These are phyloP conservation scores for Silurus lanzhouensis DNA, from an alignment of 2,797 vertebrate genomes.

Conservation along the genomic window DNA sequence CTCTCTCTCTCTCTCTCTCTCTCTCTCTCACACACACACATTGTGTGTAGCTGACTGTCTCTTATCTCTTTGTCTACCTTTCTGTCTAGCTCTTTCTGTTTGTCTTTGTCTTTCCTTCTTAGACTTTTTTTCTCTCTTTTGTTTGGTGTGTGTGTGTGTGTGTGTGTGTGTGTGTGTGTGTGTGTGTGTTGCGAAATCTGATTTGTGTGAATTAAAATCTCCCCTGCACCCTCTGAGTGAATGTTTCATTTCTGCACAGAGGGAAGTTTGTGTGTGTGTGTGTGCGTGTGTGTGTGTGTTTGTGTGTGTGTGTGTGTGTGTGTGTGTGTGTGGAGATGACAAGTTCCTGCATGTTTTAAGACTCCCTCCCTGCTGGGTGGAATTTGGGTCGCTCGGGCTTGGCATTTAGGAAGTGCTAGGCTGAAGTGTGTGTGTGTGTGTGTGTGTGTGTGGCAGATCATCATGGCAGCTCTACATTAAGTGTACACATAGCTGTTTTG, in stretches of 20 bases:
- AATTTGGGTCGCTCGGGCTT: conserved; percentile 9
- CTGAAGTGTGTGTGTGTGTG: background rate
- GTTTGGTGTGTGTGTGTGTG: background rate
- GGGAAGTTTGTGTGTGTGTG: background rate
- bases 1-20: background rate
- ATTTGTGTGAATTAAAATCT: conserved; percentile 35
- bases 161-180: background rate
- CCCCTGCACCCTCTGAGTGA: conserved; percentile 11
- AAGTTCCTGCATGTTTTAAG: conserved; percentile 40
- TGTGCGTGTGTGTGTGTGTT: background rate
- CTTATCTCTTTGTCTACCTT: background rate
- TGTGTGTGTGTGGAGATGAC: background rate
- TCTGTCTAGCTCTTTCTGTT: background rate
- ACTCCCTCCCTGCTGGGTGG: conserved; percentile 7
- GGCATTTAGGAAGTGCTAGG: background rate
- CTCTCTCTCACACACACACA: background rate
- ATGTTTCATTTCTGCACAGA: conserved; percentile 25
- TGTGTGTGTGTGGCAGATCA: background rate
- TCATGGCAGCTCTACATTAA: background rate
- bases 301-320: conserved; percentile 16
- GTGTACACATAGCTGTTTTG: background rate
- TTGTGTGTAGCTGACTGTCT: background rate
- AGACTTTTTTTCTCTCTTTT: background rate
- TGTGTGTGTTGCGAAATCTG: conserved; percentile 58
- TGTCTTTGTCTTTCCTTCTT: background rate